Base-by-base conservation (phyloP, 1,140 invertebrate species). In the Caenorhabditis elegans region DNA sequence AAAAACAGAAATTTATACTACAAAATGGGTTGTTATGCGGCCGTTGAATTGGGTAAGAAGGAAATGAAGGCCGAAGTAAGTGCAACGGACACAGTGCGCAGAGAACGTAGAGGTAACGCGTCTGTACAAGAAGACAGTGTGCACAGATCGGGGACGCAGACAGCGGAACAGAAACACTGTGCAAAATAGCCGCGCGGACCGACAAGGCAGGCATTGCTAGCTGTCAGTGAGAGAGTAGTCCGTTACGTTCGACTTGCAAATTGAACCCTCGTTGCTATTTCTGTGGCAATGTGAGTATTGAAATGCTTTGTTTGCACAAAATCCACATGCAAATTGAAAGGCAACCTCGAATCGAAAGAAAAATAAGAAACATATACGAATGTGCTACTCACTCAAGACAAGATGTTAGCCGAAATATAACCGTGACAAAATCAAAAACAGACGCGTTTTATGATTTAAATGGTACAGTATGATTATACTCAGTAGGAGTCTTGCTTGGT, bases 81-180 rank as follows among this genome's bases (percentile, higher is more conserved):
- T 70, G 60, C 60, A 70, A 70, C 60, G 60, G 60, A 70, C 60
- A 70, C 34, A 43, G 60, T 70, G 60, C 60, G 60, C 60, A 70
- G 60, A 70, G n/a, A 60, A 70, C 60, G 60, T 24, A 70, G 60
- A 70, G 60, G 60, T 39, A 70, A 70, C 60, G 60, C 60, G 31
- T 39, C 31, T 31, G 60, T 70, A 43, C 28, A 22, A 22, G 13
- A 26, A 43, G 34, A 70, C 19, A 22, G 60, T 70, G n/a, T n/a
- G 34, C 2, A 22, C 10, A 19, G 53, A 70, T 15, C 5, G 22
- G 60, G 43, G 60, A 70, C 60, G 60, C 60, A 70, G 60, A n/a
- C n/a, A 10, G 60, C 60, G 60, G 60, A 70, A 60, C n/a, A 60
- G 11, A n/a, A 3, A 60, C 6, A 70, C 60, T 70, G 60, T 70